A percentile compares a stretch with the other conserved stretches of the same genome.
phyloP scores from a whole-genome alignment of 2,888 invertebrate species.

The Adelphocoris suturalis region DNA sequence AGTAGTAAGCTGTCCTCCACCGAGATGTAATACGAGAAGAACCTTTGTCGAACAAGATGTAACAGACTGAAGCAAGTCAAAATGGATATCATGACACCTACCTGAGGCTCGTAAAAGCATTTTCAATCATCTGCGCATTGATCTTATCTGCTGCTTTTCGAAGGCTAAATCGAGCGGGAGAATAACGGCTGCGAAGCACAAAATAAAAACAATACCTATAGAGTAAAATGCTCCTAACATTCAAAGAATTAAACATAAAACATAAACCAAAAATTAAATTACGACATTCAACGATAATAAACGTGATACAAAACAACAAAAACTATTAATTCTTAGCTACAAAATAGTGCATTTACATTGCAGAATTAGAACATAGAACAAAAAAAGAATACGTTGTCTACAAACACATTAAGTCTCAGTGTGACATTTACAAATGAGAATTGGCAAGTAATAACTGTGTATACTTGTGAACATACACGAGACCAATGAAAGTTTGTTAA shows the following conservation, averaged over 20 bases:
- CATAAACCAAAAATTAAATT: slow-evolving; percentile 11
- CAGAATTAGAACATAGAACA: background rate
- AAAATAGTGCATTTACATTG: background rate
- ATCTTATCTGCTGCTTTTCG: slow-evolving; percentile 87
- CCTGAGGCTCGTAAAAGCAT: slow-evolving; percentile 86
- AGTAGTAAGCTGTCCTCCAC: slow-evolving; percentile 1
- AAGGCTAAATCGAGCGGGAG: slow-evolving; percentile 89
- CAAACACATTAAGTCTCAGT: background rate
- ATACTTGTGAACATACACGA: too few species aligned
- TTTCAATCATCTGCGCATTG: slow-evolving; percentile 87
- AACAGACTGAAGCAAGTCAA: slow-evolving; percentile 70
- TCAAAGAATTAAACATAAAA: background rate
- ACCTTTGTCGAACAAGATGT: background rate
- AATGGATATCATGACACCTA: slow-evolving; percentile 78
- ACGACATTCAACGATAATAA: background rate
- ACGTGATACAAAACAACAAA: slow-evolving; percentile 73
- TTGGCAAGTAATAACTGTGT: background rate
- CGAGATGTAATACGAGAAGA: background rate
- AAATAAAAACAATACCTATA: slow-evolving; percentile 52
- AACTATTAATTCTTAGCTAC: slow-evolving; percentile 56
- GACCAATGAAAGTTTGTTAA: too few species aligned
- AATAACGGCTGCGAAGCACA: slow-evolving; percentile 86
- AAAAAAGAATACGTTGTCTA: background rate
- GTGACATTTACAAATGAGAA: background rate
- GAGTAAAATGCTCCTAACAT: slow-evolving; percentile 70